A percentile compares a stretch with the other conserved stretches of the same genome.
Evolutionary conservation across 92 coral and sea anemone genomes (phyloP).

Genomic region (Palythoa grandis): DNA sequence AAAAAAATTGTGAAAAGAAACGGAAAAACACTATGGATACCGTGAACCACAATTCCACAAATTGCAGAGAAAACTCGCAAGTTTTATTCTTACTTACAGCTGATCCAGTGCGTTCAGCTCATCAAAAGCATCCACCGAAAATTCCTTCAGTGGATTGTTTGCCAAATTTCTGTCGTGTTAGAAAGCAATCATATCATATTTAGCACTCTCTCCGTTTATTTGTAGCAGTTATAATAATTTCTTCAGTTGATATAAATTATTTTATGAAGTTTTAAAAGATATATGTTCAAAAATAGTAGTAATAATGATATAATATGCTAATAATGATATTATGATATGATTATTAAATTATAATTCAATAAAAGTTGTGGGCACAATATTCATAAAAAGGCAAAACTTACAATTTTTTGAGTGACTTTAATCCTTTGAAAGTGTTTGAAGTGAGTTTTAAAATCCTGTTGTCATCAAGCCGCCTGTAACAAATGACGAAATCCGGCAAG

Average conservation of each 20-base stretch:
- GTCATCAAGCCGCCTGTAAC: constrained; percentile 62
- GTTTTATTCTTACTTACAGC: constrained; percentile 54
- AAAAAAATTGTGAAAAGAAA: no score
- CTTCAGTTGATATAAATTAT: not conserved
- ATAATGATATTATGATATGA: no score
- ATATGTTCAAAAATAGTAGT: no score
- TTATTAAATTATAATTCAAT: no score
- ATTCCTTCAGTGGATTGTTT: constrained; percentile 43
- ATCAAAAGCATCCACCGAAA: constrained; percentile 55
- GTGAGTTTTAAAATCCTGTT: constrained; percentile 67
- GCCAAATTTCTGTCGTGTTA: constrained; percentile 48
- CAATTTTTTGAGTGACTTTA: constrained; percentile 68
- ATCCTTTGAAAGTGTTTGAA: constrained; percentile 65
- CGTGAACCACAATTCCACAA: no score
- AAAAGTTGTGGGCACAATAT: not conserved
- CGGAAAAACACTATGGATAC: no score
- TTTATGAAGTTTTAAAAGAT: not conserved
- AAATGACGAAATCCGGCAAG: not conserved
- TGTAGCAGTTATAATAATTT: no score
- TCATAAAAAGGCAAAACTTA: constrained; percentile 45
- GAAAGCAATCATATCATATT: not conserved
- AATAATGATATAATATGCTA: no score
- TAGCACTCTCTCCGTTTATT: not conserved
- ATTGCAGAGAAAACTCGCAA: no score
- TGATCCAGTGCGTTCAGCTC: constrained; percentile 53